Base-by-base conservation (phyloP, 2,888 invertebrate species). In the Pseudococcus viburni region DNA sequence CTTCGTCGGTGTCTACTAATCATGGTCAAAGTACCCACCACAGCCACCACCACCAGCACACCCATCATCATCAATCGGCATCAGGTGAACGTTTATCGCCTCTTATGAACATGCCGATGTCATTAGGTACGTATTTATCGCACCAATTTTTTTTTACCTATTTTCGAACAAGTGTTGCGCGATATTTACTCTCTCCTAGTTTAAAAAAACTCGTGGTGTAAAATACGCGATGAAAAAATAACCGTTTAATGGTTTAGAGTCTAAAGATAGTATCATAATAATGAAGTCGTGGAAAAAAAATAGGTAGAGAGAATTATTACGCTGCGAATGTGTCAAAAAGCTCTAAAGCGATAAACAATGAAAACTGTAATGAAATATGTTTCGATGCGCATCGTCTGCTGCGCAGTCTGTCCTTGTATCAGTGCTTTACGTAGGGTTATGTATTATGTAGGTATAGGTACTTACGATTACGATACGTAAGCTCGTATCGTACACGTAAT, bases 1-100 rank as follows among this genome's bases (percentile, higher is more conserved):
- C 91, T n/a, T 90, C 91, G 6, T 91, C 91, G 8, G 89, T 91
- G 86, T 90, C 90, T 3, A 90, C 93, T 93, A 68, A 92, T 93
- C 84, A 94, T 93, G 90, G 92, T 93, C 42, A 94, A 17, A 91
- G 92, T 9, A 93, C 94, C 39, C 90, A 90, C 90, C 94, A 94
- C 90, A 94, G 94, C 90, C 94, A 95, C 0, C 95, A 95, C 91
- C 95, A 95, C 90, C 95, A 95, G 90, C 92, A 92, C 51, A 91
- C 90, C 89, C 90, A 90, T 85, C 90, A 90, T 88, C 90, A 90
- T 86, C 90, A 90, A 86, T 89, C 89, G 8, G 22, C 89, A 55
- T 88, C 89, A 15, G 86, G 80, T 19, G 88, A 88, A 46, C 88
- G 83, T 33, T 55, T 88, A 33, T 88, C 88, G 5, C 88, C 88